Evolutionary conservation across 2,113 vertebrate species (phyloP), one percentile per base, ranked within the genome.

Genomic region (Pygoscelis adeliae): DNA sequence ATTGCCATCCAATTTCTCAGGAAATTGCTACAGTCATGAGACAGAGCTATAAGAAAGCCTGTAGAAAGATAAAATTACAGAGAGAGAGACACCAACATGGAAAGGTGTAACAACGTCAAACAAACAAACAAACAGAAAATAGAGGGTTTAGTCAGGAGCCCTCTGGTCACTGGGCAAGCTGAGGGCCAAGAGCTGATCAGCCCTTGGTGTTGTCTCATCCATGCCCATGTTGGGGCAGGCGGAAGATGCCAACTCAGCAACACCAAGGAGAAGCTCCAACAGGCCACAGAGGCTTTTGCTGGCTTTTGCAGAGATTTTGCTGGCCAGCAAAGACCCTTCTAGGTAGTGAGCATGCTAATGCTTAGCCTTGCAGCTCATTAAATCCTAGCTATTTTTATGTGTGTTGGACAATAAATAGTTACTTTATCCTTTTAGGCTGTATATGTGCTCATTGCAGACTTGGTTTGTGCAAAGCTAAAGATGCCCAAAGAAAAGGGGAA

Each of bases 181-280:
- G 63, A 87, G n/a, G 61, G 56, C 19, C 58, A 25, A 23, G 34
- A 78, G 72, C 47, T 79, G 30, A 34, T 73, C 66, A 12, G 18
- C 18, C 1, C 1, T 2, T 10, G 5, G 27, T 30, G 27, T 0
- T 13, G 7, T 7, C 15, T 65, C 19, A 16, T 26, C 36, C 36
- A 27, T 12, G 71, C 9, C n/a, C 26, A 6, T 9, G 15, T 11
- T 6, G 6, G 42, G 47, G 23, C 23, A 56, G 23, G 21, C 27
- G 18, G 18, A 88, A 74, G 47, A 36, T 2, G 21, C 20, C 49
- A 72, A 44, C 46, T 62, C 49, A 62, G 40, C 23, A 50, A 21
- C 58, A 78, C 32, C 53, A 50, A 38, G 46, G 13, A 66, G 5
- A 27, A 66, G 59, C 12, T 79, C 58, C 66, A 73, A 69, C 26